Percentiles rank a stretch among this genome's conserved stretches.
Conservation (phyloP, 2,113 vertebrate species). For the Pao palembangensis region DNA sequence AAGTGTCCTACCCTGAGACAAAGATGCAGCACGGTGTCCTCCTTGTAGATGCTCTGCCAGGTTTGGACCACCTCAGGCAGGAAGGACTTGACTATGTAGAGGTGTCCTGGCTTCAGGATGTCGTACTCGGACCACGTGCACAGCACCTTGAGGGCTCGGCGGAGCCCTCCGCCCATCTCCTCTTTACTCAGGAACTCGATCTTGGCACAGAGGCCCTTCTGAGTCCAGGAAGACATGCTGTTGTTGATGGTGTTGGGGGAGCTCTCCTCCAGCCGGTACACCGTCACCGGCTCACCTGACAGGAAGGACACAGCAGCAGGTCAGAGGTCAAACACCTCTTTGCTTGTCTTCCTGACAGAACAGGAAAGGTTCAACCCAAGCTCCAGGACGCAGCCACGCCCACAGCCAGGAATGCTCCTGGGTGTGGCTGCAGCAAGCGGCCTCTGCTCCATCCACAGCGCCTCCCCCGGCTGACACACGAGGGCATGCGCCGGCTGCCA, state of each 20-base stretch:
- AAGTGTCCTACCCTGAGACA: slow-evolving; percentile 87
- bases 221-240: slow-evolving; percentile 99
- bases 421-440: too few relatives aligned
- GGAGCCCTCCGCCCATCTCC: slow-evolving; percentile 95
- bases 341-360: too few relatives aligned
- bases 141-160: slow-evolving; percentile 92
- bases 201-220: slow-evolving; percentile 94
- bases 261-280: slow-evolving; percentile 96
- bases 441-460: too few relatives aligned
- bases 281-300: slow-evolving; percentile 92
- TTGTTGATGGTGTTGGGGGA: slow-evolving; percentile 96
- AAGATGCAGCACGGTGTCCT: slow-evolving; percentile 95
- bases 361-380: too few relatives aligned
- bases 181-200: slow-evolving; percentile 99
- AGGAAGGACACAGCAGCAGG: slow-evolving; percentile 4
- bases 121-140: slow-evolving; percentile 98
- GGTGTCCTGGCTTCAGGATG: slow-evolving; percentile 92
- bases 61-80: slow-evolving; percentile 95
- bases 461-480: too few relatives aligned
- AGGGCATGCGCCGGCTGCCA: not conserved
- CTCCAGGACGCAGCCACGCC: too few relatives aligned
- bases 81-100: slow-evolving; percentile 98
- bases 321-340: not conserved
- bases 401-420: too few relatives aligned
- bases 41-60: slow-evolving; percentile 96